Base-by-base conservation (phyloP, 2,888 invertebrate species). In the Cremastobaeus sp. region DNA sequence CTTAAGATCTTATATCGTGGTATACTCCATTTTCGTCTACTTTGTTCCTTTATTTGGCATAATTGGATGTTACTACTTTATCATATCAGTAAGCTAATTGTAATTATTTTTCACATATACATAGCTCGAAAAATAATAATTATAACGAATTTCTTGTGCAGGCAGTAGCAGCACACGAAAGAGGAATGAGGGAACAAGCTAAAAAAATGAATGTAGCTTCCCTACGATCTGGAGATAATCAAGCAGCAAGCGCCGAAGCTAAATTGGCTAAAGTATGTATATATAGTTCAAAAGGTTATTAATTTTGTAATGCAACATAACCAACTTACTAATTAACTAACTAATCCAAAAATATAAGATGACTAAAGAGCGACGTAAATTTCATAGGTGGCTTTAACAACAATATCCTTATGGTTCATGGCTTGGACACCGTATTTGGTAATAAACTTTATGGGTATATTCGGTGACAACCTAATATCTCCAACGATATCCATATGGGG, bases 401-500 rank as follows among this genome's bases (percentile, higher is more conserved):
- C 92, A 65, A 91, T 92, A 73, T 88, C 90, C 0, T 83, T 92
- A 47, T 93, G 92, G 91, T 90, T 92, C 79, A 86, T 92, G 78
- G 92, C 92, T 11, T 93, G 93, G 92, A 90, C 91, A 6, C 92
- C 92, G 1, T 92, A 92, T 77, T 88, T 91, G 18, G 91, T 95
- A 48, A 94, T 96, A 80, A 95, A 96, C 88, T 94, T 92, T 85
- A 89, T 92, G 74, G 96, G 96, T 43, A 92, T 96, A 60, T 95
- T 96, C 83, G 92, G 93, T 81, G 91, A 91, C 65, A 90, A 90
- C 52, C 91, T 91, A 34, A 92, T 96, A 78, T 93, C 91, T 78
- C 96, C 96, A 9, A 88, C 96, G 72, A 92, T 92, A 66, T 95
- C 95, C 43, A 95, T 96, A 86, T 95, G 95, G 94, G 94, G 95